Conservation (phyloP, 2,113 vertebrate species). For the Aplodontia rufa region DNA sequence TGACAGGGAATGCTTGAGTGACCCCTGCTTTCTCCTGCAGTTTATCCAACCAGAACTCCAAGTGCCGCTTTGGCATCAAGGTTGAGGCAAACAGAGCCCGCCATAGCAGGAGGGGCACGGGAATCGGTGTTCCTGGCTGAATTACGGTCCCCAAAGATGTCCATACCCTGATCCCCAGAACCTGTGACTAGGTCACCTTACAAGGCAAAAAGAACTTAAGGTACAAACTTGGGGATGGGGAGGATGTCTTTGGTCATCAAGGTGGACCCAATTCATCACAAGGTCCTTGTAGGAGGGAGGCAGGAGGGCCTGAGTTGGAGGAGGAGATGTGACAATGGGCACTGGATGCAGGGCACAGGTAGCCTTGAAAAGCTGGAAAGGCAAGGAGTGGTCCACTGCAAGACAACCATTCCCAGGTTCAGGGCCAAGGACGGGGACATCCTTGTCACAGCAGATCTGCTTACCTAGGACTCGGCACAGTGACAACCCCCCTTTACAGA, state of each 20-base stretch:
- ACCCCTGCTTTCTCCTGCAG: neutral
- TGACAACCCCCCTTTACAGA: accelerated
- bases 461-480: neutral
- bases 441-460: too few relatives aligned
- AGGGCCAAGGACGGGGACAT: accelerated
- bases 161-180: neutral
- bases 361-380: neutral
- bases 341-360: accelerated
- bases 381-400: too few relatives aligned
- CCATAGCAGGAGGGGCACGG: accelerated
- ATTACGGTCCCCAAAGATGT: neutral
- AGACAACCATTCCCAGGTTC: too few relatives aligned
- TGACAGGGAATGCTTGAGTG: accelerated
- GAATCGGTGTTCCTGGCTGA: neutral
- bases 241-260: too few relatives aligned
- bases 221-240: neutral
- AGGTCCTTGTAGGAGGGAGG: neutral
- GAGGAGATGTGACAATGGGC: neutral
- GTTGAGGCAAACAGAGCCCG: too few relatives aligned
- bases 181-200: neutral
- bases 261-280: neutral
- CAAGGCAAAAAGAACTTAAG: neutral
- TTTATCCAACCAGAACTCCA: neutral
- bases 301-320: too few relatives aligned
- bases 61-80: neutral